Conservation (phyloP, 2,113 vertebrate genomes). For the Gallinago paraguaiae region DNA sequence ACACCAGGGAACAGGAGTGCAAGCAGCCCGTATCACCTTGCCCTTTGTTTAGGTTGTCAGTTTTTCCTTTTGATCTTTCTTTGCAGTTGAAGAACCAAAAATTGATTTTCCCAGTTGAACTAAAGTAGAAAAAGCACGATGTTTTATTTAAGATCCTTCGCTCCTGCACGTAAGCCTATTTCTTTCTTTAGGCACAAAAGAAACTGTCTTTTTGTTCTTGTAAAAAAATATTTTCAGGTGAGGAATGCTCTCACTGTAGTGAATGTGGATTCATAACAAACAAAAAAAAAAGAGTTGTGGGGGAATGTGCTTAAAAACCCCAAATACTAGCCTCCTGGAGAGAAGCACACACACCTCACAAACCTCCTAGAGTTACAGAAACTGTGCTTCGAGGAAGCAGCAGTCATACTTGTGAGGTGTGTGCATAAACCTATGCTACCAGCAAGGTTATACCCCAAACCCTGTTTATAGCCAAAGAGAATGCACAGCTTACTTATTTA, state of each 20-base stretch:
- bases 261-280: neutral
- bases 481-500: neutral
- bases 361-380: neutral
- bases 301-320: neutral
- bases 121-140: slow-evolving; percentile 60
- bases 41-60: slow-evolving; percentile 66
- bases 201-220: slow-evolving; percentile 59
- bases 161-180: slow-evolving; percentile 40
- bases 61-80: slow-evolving; percentile 72
- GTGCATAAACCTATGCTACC: neutral
- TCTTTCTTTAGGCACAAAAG: slow-evolving; percentile 68
- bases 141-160: slow-evolving; percentile 74
- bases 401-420: neutral
- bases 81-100: slow-evolving; percentile 65
- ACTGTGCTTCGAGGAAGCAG: neutral
- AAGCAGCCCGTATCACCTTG: slow-evolving; percentile 25
- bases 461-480: neutral
- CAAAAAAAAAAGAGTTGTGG: too few relatives aligned
- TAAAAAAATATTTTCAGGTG: slow-evolving; percentile 49
- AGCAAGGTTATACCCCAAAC: neutral
- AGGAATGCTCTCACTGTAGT: neutral
- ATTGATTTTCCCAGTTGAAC: slow-evolving; percentile 74
- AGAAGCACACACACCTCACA: neutral
- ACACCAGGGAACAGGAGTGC: slow-evolving; percentile 49
- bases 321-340: neutral